Conservation (phyloP, 2,888 invertebrate genomes). For the Apoda limacodes region DNA sequence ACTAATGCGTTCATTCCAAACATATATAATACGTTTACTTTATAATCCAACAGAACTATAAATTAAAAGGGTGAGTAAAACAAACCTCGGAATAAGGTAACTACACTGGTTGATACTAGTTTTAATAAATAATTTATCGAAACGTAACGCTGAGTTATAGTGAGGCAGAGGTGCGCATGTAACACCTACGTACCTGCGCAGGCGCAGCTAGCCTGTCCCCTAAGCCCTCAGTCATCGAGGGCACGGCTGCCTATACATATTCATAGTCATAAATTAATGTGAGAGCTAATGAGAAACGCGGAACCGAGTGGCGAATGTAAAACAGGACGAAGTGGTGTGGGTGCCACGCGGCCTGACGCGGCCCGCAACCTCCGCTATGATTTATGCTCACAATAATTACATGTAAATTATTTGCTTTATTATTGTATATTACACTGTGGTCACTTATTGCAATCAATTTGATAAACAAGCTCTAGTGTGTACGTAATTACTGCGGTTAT, state of each 20-base stretch:
- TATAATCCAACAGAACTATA: no score
- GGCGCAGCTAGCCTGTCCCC: background rate
- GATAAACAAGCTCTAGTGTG: no score
- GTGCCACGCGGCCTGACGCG: constrained; percentile 19
- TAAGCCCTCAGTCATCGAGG: constrained; percentile 16
- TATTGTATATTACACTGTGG: no score
- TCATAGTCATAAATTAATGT: constrained; percentile 35
- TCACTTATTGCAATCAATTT: no score
- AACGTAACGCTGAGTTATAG: background rate
- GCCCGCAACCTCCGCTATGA: constrained; percentile 10
- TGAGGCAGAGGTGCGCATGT: background rate
- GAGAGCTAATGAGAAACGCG: constrained; percentile 45
- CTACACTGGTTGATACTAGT: no score
- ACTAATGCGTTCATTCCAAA: no score
- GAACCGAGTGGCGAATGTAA: constrained; percentile 30
- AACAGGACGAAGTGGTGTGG: constrained; percentile 25
- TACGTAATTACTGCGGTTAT: no score
- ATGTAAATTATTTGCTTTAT: background rate
- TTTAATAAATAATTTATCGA: constrained; percentile 23
- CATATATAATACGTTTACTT: no score
- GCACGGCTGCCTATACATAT: constrained; percentile 31
- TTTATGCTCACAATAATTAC: constrained; percentile 6
- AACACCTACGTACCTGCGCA: background rate
- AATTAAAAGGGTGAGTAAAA: no score
- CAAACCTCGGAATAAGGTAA: no score